Conservation (phyloP, 2,888 invertebrate species). For the Hermaeophaga mercurialis region DNA sequence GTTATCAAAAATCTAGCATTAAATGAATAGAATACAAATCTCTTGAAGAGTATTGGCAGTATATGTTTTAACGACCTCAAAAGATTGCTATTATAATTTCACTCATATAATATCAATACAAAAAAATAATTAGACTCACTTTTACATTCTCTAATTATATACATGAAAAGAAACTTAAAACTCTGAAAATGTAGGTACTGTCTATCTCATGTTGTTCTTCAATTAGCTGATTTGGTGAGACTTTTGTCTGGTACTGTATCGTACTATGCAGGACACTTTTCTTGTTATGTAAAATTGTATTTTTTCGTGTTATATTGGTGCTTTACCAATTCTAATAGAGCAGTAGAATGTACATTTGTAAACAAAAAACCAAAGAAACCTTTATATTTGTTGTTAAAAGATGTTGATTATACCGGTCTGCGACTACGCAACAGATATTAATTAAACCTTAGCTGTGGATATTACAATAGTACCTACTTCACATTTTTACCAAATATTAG, state of each 20-base stretch:
- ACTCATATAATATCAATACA: too few species aligned
- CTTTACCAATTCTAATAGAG: slow-evolving; percentile 52
- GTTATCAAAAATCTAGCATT: too few species aligned
- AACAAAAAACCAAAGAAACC: slow-evolving; percentile 29
- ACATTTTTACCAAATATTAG: slow-evolving; percentile 15
- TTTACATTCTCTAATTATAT: background rate
- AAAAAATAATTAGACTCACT: background rate
- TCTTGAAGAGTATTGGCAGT: too few species aligned
- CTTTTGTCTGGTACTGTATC: slow-evolving; percentile 26
- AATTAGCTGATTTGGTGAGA: slow-evolving; percentile 10
- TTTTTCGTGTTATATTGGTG: slow-evolving; percentile 55
- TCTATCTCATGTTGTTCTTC: slow-evolving; percentile 12
- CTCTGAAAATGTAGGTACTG: background rate
- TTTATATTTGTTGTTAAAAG: slow-evolving; percentile 25
- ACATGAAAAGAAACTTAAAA: background rate
- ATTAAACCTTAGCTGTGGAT: slow-evolving; percentile 19
- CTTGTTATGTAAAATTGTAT: slow-evolving; percentile 40
- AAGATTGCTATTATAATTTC: too few species aligned
- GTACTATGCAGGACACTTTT: slow-evolving; percentile 49
- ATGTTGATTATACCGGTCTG: slow-evolving; percentile 21
- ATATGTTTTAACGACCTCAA: too few species aligned
- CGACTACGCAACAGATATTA: slow-evolving; percentile 19
- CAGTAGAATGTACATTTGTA: slow-evolving; percentile 29
- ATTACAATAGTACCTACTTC: slow-evolving; percentile 21
- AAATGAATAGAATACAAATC: too few species aligned